These are phyloP conservation scores for Cygnus atratus DNA, from an alignment of 2,113 vertebrate species.

Conservation along the genomic window DNA sequence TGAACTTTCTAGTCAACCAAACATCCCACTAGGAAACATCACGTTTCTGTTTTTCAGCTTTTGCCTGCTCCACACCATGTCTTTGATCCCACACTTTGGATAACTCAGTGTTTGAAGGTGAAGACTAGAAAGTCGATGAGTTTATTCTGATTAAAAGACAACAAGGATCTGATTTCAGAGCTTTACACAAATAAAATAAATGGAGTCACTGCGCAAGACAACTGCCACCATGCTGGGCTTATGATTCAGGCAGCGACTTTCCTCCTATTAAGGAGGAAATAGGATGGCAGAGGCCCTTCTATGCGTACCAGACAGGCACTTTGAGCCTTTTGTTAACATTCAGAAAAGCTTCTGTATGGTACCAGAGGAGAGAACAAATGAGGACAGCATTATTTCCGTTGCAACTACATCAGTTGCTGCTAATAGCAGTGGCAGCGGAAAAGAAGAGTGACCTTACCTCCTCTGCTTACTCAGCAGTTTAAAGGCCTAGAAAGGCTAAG, in stretches of 20 bases:
- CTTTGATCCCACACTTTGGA: slow-evolving; percentile 26
- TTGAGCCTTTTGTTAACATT: slow-evolving; percentile 16
- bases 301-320: neutral
- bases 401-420: neutral
- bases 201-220: neutral
- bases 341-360: slow-evolving; percentile 2
- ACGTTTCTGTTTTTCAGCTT: neutral
- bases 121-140: slow-evolving; percentile 4
- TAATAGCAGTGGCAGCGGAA: slow-evolving; percentile 3
- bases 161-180: slow-evolving; percentile 12
- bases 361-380: slow-evolving; percentile 27
- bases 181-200: neutral
- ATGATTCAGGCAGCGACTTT: neutral
- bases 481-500: slow-evolving; percentile 12
- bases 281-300: slow-evolving; percentile 26
- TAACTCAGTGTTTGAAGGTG: neutral
- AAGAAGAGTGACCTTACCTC: slow-evolving; percentile 22
- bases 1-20: neutral
- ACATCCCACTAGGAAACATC: neutral
- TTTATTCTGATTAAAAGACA: slow-evolving; percentile 51
- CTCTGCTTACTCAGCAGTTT: slow-evolving; percentile 2
- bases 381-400: neutral
- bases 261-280: neutral
- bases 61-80: neutral
- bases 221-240: slow-evolving; percentile 19